Evolutionary conservation across 2,113 vertebrate species (phyloP).

Genomic region (Clarias gariepinus): DNA sequence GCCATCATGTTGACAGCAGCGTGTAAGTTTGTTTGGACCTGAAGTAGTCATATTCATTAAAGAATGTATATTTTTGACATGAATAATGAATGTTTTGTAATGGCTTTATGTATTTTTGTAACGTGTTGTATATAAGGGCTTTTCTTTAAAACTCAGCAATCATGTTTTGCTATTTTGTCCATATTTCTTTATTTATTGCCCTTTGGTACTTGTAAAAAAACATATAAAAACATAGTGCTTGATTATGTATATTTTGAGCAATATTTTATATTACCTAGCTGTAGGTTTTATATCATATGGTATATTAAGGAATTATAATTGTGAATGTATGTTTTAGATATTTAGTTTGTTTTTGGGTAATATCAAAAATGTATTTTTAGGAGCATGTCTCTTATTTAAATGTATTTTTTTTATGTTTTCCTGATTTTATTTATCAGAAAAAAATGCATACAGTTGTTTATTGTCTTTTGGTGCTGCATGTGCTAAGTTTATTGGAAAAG

Average conservation of each 20-base stretch:
- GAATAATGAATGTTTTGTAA: conserved; percentile 51
- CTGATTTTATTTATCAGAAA: not conserved
- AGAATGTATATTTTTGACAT: conserved; percentile 57
- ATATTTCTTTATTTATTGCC: conserved; percentile 3
- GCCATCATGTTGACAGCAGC: conserved; percentile 11
- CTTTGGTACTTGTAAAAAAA: conserved; percentile 13
- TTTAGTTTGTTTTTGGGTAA: not conserved
- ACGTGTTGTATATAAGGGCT: conserved; percentile 41
- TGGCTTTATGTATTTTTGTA: conserved; percentile 53
- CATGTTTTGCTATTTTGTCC: conserved; percentile 4
- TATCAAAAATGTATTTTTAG: conserved; percentile 14
- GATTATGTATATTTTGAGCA: conserved; percentile 10
- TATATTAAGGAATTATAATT: not conserved
- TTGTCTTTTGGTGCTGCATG: conserved; percentile 37
- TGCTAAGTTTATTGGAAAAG: conserved; percentile 21
- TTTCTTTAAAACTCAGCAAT: conserved; percentile 29
- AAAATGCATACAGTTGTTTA: not conserved
- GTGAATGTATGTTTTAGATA: not conserved
- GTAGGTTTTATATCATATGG: not conserved
- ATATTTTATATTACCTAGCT: conserved; percentile 5
- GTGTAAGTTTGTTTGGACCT: conserved; percentile 14
- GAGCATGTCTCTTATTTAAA: conserved; percentile 16
- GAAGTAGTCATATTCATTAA: conserved; percentile 32
- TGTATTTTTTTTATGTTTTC: not conserved
- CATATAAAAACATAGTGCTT: not conserved